A percentile compares a stretch with the other conserved stretches of the same genome.
These are phyloP conservation scores for Centropus unirufus DNA, from an alignment of 2,113 vertebrate species.

Conservation along the genomic window DNA sequence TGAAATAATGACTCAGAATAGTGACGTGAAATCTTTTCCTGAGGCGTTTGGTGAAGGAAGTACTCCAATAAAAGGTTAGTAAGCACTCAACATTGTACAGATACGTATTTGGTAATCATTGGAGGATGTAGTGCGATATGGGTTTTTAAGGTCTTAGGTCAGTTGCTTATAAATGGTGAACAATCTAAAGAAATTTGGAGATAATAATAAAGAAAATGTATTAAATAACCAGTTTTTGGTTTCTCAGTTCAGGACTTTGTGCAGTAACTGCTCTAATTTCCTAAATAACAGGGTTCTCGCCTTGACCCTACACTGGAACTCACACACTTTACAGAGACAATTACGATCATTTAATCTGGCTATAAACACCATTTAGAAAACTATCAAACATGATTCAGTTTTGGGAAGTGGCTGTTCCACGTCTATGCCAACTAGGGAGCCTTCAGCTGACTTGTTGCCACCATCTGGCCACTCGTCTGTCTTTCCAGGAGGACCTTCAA, in stretches of 20 bases:
- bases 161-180: background rate
- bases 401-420: background rate
- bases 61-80: background rate
- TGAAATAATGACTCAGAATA: background rate
- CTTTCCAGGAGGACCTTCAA: background rate
- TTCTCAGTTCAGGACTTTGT: background rate
- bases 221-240: background rate
- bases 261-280: background rate
- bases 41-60: background rate
- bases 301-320: background rate
- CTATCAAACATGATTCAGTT: background rate
- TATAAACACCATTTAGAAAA: background rate
- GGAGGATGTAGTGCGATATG: background rate
- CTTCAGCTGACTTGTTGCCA: background rate
- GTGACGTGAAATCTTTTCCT: background rate
- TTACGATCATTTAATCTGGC: background rate
- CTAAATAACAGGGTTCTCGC: background rate
- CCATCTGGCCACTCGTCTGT: background rate
- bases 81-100: background rate
- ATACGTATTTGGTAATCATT: background rate
- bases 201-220: background rate
- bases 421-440: background rate
- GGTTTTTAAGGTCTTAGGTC: background rate
- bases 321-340: background rate
- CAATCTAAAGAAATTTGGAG: background rate